Percentiles rank a stretch among this genome's conserved stretches.
Evolutionary conservation across 2,888 invertebrate genomes (phyloP).

Genomic region (Caenorhabditis sp.): DNA sequence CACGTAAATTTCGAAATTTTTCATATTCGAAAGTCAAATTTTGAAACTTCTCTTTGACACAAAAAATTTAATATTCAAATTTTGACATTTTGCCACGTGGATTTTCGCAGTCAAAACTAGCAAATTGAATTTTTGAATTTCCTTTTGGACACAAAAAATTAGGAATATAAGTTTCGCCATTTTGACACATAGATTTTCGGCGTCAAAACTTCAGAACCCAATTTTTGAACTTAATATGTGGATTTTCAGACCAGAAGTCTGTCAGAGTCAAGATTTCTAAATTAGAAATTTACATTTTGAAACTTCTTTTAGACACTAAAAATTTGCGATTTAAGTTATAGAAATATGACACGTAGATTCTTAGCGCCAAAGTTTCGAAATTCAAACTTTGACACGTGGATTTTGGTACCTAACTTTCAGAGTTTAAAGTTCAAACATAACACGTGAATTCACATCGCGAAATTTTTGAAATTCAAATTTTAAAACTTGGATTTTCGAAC

Average conservation of each 20-base stretch:
- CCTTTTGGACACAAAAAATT: too few species aligned
- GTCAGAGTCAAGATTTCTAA: too few species aligned
- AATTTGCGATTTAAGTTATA: conserved; percentile 76
- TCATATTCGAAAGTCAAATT: conserved; percentile 71
- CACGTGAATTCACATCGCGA: conserved; percentile 83
- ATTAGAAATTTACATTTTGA: background rate
- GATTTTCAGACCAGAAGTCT: conserved; percentile 88
- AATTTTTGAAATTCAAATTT: background rate
- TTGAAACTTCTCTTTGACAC: background rate
- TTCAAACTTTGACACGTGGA: too few species aligned
- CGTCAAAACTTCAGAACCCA: too few species aligned
- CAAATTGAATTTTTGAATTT: too few species aligned
- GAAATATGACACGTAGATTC: conserved; percentile 72
- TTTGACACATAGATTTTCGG: too few species aligned
- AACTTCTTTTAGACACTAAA: background rate
- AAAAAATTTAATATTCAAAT: conserved; percentile 75
- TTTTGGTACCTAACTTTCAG: background rate
- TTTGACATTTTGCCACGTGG: conserved; percentile 73
- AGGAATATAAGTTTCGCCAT: too few species aligned
- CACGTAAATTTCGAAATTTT: conserved; percentile 85
- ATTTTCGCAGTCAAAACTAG: conserved; percentile 73
- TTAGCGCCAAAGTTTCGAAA: conserved; percentile 73
- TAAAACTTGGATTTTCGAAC: too few species aligned
- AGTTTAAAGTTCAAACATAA: background rate
- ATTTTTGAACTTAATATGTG: conserved; percentile 70